Percentiles rank a stretch among this genome's conserved stretches.
Conservation (phyloP, 2,888 invertebrate species). For the Ormia ochracea region DNA sequence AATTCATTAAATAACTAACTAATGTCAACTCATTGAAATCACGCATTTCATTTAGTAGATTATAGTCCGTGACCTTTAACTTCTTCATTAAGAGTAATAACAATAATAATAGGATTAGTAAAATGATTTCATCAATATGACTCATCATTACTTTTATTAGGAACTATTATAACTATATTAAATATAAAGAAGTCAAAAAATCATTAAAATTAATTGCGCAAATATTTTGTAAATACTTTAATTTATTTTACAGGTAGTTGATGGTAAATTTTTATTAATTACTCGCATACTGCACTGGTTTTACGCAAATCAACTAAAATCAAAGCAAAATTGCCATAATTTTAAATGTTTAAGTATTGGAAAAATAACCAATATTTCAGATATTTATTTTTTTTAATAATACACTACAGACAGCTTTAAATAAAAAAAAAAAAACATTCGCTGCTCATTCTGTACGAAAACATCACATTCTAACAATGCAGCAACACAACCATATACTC, state of each 20-base stretch:
- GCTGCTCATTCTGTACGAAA: conserved; percentile 17
- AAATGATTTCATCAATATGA: background rate
- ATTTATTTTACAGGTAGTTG: conserved; percentile 29
- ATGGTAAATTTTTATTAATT: conserved; percentile 32
- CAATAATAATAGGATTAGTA: no score
- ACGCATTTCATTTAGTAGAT: no score
- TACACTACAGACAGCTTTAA: background rate
- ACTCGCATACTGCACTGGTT: conserved; percentile 33
- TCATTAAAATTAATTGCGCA: background rate
- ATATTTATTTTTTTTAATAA: conserved; percentile 33
- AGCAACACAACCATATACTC: conserved; percentile 30
- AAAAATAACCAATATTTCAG: conserved; percentile 29
- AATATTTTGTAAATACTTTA: background rate
- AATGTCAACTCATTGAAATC: no score
- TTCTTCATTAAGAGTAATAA: no score
- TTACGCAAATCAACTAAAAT: conserved; percentile 45
- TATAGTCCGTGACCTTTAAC: no score
- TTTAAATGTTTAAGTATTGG: conserved; percentile 42
- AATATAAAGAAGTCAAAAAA: background rate
- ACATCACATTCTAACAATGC: conserved; percentile 4
- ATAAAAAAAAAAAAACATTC: background rate
- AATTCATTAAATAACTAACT: no score
- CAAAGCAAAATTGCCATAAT: conserved; percentile 34
- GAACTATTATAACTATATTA: background rate
- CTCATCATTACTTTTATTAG: background rate